phyloP scores from a whole-genome alignment of 2,113 vertebrate genomes.

The Triplophysa rosa region DNA sequence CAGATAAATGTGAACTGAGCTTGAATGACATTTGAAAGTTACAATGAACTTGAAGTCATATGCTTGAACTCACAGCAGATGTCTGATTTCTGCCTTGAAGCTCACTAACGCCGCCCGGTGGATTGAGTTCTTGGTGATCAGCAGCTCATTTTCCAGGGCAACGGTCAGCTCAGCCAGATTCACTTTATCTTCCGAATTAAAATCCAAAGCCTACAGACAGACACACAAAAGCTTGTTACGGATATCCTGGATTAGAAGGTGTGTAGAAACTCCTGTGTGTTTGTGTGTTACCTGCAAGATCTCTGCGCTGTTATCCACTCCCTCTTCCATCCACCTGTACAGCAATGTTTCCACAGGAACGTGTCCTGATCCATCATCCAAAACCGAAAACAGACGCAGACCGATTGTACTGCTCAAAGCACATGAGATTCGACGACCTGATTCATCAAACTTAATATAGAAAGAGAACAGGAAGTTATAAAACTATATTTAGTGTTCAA shows the following conservation, averaged over 20 bases:
- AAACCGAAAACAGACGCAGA: constrained; percentile 85
- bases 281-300: constrained; percentile 83
- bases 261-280: neutral
- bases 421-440: constrained; percentile 80
- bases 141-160: constrained; percentile 90
- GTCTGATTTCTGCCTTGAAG: constrained; percentile 90
- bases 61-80: constrained; percentile 83
- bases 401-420: constrained; percentile 79
- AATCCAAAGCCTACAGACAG: constrained; percentile 84
- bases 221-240: constrained; percentile 6
- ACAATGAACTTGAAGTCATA: neutral
- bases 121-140: constrained; percentile 86
- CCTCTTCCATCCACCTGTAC: constrained; percentile 90
- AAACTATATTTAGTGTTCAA: neutral
- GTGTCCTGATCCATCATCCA: constrained; percentile 90
- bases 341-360: constrained; percentile 81
- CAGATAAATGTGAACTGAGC: neutral
- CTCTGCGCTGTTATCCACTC: constrained; percentile 87
- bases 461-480: neutral
- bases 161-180: constrained; percentile 85
- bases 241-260: neutral
- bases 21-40: neutral
- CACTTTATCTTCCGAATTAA: constrained; percentile 84
- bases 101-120: constrained; percentile 89
- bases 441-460: constrained; percentile 85